Base-by-base conservation (phyloP, 2,113 vertebrate species). In the Entelurus aequoreus region DNA sequence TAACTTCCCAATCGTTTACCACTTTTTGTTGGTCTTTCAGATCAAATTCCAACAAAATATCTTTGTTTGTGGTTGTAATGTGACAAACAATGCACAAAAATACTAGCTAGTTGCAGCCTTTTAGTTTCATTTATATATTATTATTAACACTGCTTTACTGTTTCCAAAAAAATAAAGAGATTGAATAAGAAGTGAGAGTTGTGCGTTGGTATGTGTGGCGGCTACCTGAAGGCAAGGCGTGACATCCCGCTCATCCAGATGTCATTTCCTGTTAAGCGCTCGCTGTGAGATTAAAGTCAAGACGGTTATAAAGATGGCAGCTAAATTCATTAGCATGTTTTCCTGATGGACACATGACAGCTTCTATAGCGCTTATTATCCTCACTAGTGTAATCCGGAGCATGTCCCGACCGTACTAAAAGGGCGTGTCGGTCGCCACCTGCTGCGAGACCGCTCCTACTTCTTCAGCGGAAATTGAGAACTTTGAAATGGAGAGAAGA, bases 151-250 rank as follows among this genome's bases (percentile, higher is more conserved):
- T 48, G 42, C 49, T 55, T 54, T 54, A 78, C 84, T 74, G 79
- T 75, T 84, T 81, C 1, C 62, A 38, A 76, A 42, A 42, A 42
- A 42, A 46, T 46, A 5, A 46, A 46, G 42, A 11, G 4, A 46
- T 12, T 4, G 10, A 66, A 75, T 62, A 15, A 59, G 19, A 49
- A 47, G 60, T 28, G 5, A 51, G 28, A 42, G 48, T 75, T 84
- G 82, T 87, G 80, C 77, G 79, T 74, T 67, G 51, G 21, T 10
- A 35, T 72, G 15, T 8, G 28, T 6, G 37, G 81, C 71, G 73
- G 78, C 83, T 75, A 60, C 60, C 52, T 74, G 51, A 65, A 84
- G 77, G 71, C 72, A 9, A 66, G 42, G 62, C 48, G 42, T 62
- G 5, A 28, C 6, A 8, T 52, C 37, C 7, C 10, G 21, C 35